Base-by-base conservation (phyloP, 2,113 vertebrate genomes). In the Peromyscus maniculatus region DNA sequence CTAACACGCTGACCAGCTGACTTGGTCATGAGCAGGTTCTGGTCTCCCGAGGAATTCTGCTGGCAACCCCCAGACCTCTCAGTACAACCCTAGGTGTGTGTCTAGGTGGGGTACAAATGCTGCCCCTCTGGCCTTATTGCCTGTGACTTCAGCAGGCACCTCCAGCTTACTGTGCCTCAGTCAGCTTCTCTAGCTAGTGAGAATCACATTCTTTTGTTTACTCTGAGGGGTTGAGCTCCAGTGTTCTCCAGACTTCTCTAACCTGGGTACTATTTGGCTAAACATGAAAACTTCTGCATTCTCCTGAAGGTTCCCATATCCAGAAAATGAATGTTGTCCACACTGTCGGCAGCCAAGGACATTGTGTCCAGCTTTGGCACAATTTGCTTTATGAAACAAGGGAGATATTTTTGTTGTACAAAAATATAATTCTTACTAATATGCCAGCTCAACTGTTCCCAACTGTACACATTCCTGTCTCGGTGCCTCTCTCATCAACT, bases 41-140 rank as follows among this genome's bases (percentile, higher is more conserved):
- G 10, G 26, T 59, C 43, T 91, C 88, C 71, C 7, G 21, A 28
- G 36, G 72, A 43, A 26, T 0, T 0, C 24, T 21, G 5, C 75
- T 24, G 26, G 62, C 36, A 22, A 39, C n/a, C 46, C 46, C 64
- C 17, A 6, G 43, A 52, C 28, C 46, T n/a, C 77, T 72, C 12
- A 12, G 9, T 3, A n/a, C 0, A 4, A 3, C 3, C 5, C 22
- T 57, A 72, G n/a, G 0, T 67, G n/a, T 39, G 28, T 52, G 52
- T 52, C 52, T 52, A 52, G 52, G 52, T 52, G 52, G 52, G 7
- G 64, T 28, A 69, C 66, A 19, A 15, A 15, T 62, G 72, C 59
- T 66, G 9, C 46, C 26, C 24, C 59, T 71, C 28, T 4, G 4
- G 13, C 39, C 26, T 9, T 62, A 43, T 43, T 39, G 93, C 52